A percentile compares a stretch with the other conserved stretches of the same genome.
phyloP scores from a whole-genome alignment of 2,113 vertebrate genomes.

The Campylomormyrus numenius region DNA sequence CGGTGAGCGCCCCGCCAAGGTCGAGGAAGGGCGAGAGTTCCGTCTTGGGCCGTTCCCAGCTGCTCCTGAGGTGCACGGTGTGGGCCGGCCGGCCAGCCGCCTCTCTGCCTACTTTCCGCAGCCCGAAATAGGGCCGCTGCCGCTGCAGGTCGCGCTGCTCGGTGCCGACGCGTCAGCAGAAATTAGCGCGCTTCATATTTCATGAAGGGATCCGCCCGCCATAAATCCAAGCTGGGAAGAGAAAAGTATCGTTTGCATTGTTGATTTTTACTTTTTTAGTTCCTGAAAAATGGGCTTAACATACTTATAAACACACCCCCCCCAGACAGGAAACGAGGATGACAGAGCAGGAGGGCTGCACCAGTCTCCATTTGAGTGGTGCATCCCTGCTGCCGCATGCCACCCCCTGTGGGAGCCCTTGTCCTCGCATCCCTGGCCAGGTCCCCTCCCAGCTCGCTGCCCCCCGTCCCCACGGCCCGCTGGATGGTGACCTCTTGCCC shows the following conservation, averaged over 20 bases:
- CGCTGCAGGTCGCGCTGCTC: neutral
- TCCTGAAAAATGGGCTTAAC: neutral
- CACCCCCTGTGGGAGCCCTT: neutral
- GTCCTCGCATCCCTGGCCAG: neutral
- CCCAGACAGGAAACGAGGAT: neutral
- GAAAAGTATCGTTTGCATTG: neutral
- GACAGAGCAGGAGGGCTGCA: neutral
- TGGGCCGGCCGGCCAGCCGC: neutral
- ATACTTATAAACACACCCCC: neutral
- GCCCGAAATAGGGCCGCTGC: neutral
- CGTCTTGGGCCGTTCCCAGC: neutral
- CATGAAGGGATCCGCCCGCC: neutral
- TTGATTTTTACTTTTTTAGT: neutral
- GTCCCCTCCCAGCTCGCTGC: neutral
- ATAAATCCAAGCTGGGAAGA: neutral
- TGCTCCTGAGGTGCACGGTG: no score
- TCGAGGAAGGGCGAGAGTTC: neutral
- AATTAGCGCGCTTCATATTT: neutral
- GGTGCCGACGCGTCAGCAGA: neutral
- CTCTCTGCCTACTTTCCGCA: neutral
- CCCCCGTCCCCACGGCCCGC: constrained; percentile 26
- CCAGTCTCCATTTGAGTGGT: neutral
- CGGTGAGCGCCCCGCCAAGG: neutral
- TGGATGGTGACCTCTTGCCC: constrained; percentile 40
- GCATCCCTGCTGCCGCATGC: neutral